Evolutionary conservation across 2,797 vertebrate species (phyloP).

Genomic region (Knipowitschia caucasica): DNA sequence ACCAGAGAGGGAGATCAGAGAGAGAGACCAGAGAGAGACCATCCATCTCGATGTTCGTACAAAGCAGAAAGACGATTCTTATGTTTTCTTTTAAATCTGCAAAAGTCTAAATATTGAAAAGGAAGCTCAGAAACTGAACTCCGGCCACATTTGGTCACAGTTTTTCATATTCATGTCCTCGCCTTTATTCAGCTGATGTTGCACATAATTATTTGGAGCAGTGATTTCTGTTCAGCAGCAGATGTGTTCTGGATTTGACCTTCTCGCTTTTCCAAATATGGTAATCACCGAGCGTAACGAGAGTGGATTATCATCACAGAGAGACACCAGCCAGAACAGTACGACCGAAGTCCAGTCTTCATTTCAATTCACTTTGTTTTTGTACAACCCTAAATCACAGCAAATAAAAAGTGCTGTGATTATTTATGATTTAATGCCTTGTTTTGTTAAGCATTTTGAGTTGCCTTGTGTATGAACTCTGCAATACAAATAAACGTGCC

Average conservation of each 20-base stretch:
- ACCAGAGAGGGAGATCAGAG: too few species aligned
- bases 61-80: too few species aligned
- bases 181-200: not conserved
- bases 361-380: too few species aligned
- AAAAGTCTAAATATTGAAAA: too few species aligned
- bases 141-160: not conserved
- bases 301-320: not conserved
- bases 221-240: not conserved
- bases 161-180: not conserved
- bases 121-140: not conserved
- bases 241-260: constrained; percentile 2
- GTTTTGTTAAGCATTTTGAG: too few species aligned
- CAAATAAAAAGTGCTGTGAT: not conserved
- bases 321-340: not conserved
- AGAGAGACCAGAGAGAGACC: too few species aligned
- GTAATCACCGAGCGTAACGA: not conserved
- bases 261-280: not conserved
- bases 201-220: not conserved
- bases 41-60: too few species aligned
- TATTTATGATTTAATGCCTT: not conserved
- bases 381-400: too few species aligned
- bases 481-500: too few species aligned
- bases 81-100: too few species aligned
- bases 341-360: too few species aligned
- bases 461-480: too few species aligned